A percentile compares a stretch with the other conserved stretches of the same genome.
These are phyloP conservation scores for Periophthalmus modestus DNA, from an alignment of 2,113 vertebrate species.

Conservation along the genomic window DNA sequence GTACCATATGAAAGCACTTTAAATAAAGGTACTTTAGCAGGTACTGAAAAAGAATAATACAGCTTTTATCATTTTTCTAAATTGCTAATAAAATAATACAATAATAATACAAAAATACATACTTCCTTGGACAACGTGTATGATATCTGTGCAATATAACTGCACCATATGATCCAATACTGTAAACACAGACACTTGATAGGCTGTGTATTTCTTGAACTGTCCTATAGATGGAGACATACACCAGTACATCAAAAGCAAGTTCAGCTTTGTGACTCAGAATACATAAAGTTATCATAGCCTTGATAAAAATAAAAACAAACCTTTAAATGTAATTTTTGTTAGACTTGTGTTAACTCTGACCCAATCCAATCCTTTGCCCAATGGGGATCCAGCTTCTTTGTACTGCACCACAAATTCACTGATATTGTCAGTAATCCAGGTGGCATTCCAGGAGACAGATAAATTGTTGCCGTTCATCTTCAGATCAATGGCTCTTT, in stretches of 20 bases:
- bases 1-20: constrained; percentile 20
- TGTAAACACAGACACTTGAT: constrained; percentile 68
- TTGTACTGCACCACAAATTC: constrained; percentile 74
- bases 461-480: constrained; percentile 45
- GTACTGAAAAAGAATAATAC: constrained; percentile 52
- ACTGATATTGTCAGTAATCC: constrained; percentile 19
- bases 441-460: constrained; percentile 58
- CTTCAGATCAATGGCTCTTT: neutral
- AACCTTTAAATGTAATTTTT: constrained; percentile 56
- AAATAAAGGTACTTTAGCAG: constrained; percentile 53
- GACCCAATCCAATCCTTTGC: constrained; percentile 66
- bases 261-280: neutral
- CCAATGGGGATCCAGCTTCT: constrained; percentile 27
- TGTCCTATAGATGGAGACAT: constrained; percentile 72
- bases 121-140: constrained; percentile 67
- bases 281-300: neutral
- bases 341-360: constrained; percentile 52
- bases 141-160: constrained; percentile 44
- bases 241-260: constrained; percentile 18
- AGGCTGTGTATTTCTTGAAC: constrained; percentile 64
- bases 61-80: neutral
- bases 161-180: constrained; percentile 25
- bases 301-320: constrained; percentile 13
- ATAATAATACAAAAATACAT: constrained; percentile 17
- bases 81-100: neutral